Conservation (phyloP, 2,888 invertebrate species). For the Abrostola triplasia region DNA sequence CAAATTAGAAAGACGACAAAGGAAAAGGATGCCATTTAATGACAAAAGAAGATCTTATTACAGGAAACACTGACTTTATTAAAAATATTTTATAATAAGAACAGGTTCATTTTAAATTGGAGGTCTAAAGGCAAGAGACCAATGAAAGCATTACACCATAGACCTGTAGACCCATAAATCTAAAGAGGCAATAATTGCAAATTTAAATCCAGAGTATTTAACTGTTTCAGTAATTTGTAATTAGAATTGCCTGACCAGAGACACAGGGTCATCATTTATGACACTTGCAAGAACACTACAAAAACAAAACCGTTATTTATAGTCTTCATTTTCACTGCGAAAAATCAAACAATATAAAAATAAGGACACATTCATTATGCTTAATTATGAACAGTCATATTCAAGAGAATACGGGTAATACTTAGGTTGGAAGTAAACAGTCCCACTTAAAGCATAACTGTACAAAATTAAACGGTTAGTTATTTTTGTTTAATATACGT, state of each 20-base stretch:
- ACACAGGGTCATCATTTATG: no score
- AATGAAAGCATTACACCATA: no score
- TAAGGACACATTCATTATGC: no score
- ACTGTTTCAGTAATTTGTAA: no score
- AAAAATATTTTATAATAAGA: background rate
- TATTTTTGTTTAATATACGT: background rate
- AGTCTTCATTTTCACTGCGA: background rate
- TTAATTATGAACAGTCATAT: background rate
- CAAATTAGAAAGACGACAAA: slow-evolving; percentile 57
- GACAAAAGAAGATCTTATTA: slow-evolving; percentile 19
- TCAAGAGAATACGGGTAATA: background rate
- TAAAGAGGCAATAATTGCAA: no score
- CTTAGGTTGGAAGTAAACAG: background rate
- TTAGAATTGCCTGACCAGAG: no score
- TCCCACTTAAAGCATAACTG: background rate
- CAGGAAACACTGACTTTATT: slow-evolving; percentile 3
- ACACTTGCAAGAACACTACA: no score
- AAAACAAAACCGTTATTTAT: no score
- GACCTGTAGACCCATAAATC: no score
- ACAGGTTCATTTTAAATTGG: background rate
- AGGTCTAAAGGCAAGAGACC: background rate
- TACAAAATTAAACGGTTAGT: background rate
- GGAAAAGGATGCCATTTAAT: slow-evolving; percentile 32
- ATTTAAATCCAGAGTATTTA: no score
- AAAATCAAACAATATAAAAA: background rate